A percentile compares a stretch with the other conserved stretches of the same genome.
phyloP scores from a whole-genome alignment of 2,888 invertebrate genomes.

The Caenorhabditis doughertyi region DNA sequence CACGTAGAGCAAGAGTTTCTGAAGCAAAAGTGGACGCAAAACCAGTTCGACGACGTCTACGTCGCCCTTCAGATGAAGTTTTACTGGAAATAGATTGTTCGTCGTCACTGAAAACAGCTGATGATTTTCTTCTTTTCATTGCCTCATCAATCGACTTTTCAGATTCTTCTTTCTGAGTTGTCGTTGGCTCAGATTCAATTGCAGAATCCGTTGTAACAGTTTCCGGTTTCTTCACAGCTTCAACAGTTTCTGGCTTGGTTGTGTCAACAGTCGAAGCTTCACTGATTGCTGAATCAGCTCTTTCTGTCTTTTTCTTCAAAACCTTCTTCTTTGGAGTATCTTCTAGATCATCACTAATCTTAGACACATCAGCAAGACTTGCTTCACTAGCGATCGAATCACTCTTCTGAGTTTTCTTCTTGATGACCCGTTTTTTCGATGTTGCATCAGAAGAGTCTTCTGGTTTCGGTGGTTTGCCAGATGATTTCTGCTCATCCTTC shows the following conservation, averaged over 20 bases:
- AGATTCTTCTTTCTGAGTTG: slow-evolving; percentile 5
- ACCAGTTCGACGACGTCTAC: slow-evolving; percentile 77
- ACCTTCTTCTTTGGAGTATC: slow-evolving; percentile 64
- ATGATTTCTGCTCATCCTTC: slow-evolving; percentile 39
- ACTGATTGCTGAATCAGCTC: slow-evolving; percentile 62
- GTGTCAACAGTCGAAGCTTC: slow-evolving; percentile 41
- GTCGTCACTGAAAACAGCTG: slow-evolving; percentile 55
- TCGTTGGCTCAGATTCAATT: slow-evolving; percentile 47
- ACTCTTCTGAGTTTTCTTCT: slow-evolving; percentile 62
- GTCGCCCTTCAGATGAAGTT: slow-evolving; percentile 63
- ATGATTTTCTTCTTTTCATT: slow-evolving; percentile 32
- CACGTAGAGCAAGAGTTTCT: slow-evolving; percentile 75
- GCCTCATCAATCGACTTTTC: slow-evolving; percentile 15
- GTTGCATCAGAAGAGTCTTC: slow-evolving; percentile 54
- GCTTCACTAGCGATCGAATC: slow-evolving; percentile 58
- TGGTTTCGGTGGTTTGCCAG: slow-evolving; percentile 54
- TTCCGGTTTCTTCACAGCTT: slow-evolving; percentile 11
- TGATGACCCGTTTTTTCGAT: slow-evolving; percentile 54
- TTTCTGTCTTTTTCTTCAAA: slow-evolving; percentile 60
- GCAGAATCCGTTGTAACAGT: slow-evolving; percentile 54
- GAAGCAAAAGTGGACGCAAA: slow-evolving; percentile 75
- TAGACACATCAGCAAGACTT: slow-evolving; percentile 57
- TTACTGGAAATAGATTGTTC: slow-evolving; percentile 59
- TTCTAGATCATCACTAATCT: slow-evolving; percentile 49
- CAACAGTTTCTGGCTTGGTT: slow-evolving; percentile 10